phyloP scores from a whole-genome alignment of 2,113 vertebrate species.

The Rattus norvegicus region GRCr8 NC_086035.1:26377501-26378000 shows the following conservation, averaged over 20 bases:
- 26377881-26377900: neutral
- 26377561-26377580: rapidly evolving
- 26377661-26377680: neutral
- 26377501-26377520: rapidly evolving
- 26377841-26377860: neutral
- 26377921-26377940: neutral
- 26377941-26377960: neutral
- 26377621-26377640: constrained; percentile 66
- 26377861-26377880: neutral
- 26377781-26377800: no score
- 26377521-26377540: neutral
- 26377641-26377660: constrained; percentile 42
- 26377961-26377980: no score
- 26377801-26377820: neutral
- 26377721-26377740: constrained; percentile 82
- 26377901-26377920: neutral
- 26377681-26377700: constrained; percentile 41
- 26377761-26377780: neutral
- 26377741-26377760: constrained; percentile 84
- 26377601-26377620: neutral
- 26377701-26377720: constrained; percentile 67
- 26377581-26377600: constrained; percentile 4
- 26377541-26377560: constrained; percentile 18
- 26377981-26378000: neutral
- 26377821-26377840: rapidly evolving